A percentile compares a stretch with the other conserved stretches of the same genome.
phyloP scores from a whole-genome alignment of 2,888 invertebrate species.

The Melieria omissa region DNA sequence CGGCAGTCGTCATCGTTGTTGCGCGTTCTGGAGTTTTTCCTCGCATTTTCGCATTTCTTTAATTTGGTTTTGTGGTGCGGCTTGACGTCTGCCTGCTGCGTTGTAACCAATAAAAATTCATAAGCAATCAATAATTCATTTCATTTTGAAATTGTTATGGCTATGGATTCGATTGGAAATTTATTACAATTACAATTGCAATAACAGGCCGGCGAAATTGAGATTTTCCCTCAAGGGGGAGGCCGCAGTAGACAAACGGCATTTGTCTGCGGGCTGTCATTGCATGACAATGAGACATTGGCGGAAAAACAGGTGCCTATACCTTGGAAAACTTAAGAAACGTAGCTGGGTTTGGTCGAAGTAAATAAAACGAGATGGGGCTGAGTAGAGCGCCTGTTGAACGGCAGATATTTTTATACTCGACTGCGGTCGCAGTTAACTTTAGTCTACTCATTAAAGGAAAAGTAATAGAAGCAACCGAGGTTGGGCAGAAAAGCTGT shows the following conservation, averaged over 20 bases:
- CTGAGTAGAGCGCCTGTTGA: not conserved
- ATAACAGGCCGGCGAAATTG: constrained; percentile 1
- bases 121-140: constrained; percentile 33
- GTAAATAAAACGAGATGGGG: not conserved
- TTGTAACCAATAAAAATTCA: constrained; percentile 25
- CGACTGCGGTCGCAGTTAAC: too few relatives aligned
- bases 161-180: constrained; percentile 21
- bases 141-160: constrained; percentile 29
- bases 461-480: too few relatives aligned
- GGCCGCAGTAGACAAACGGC: not conserved
- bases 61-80: too few relatives aligned
- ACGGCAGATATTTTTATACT: too few relatives aligned
- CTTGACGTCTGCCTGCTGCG: too few relatives aligned
- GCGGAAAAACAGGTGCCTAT: not conserved
- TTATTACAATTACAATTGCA: constrained; percentile 29
- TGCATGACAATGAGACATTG: not conserved
- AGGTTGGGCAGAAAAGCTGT: too few relatives aligned
- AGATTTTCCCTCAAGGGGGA: not conserved
- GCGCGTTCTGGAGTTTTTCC: too few relatives aligned
- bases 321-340: not conserved
- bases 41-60: too few relatives aligned
- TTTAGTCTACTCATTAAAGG: too few relatives aligned
- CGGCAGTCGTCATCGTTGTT: not conserved
- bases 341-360: not conserved
- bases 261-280: not conserved